phyloP scores from a whole-genome alignment of 2,888 invertebrate genomes.

The Lasioglossum malachurum region DNA sequence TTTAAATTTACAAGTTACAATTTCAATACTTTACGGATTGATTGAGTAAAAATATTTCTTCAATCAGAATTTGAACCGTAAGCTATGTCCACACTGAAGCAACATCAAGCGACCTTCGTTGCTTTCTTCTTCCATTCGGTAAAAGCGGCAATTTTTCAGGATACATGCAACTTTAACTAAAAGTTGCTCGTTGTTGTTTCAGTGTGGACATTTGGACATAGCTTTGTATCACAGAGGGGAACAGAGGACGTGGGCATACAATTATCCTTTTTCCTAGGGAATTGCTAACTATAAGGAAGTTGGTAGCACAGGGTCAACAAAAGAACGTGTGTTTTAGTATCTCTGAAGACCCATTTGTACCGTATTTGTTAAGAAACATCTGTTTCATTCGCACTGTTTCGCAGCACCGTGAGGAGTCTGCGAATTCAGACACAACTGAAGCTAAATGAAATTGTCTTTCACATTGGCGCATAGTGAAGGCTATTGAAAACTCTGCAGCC shows the following conservation, averaged over 20 bases:
- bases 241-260: background rate
- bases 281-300: background rate
- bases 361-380: background rate
- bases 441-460: background rate
- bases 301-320: no score
- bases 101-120: background rate
- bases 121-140: background rate
- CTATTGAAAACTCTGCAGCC: background rate
- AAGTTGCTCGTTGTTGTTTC: background rate
- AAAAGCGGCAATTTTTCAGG: background rate
- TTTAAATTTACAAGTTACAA: background rate
- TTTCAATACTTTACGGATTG: background rate
- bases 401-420: background rate
- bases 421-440: background rate
- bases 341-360: background rate
- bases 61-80: background rate
- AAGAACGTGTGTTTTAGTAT: background rate
- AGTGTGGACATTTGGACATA: background rate
- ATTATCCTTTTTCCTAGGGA: background rate
- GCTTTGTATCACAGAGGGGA: background rate
- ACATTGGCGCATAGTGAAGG: background rate
- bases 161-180: background rate
- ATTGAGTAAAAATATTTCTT: background rate
- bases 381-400: background rate
- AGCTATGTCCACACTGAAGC: background rate